phyloP scores from a whole-genome alignment of 2,888 invertebrate genomes.

The Papilio gigon region DNA sequence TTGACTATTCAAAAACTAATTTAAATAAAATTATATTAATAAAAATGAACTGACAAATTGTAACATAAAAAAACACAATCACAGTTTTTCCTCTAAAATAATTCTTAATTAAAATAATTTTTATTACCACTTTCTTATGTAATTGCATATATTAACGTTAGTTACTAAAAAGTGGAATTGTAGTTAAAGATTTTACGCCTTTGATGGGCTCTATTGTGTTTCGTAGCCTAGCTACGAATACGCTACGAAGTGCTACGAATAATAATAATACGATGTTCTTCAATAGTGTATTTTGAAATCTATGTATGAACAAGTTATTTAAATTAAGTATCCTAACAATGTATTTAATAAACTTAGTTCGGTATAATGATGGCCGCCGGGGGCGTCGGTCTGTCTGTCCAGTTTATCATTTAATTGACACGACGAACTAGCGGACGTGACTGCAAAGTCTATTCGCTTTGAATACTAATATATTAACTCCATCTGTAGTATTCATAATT shows the following conservation, averaged over 20 bases:
- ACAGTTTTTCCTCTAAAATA: no score
- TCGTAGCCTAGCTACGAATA: constrained; percentile 38
- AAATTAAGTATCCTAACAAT: constrained; percentile 24
- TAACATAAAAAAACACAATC: no score
- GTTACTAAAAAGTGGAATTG: no score
- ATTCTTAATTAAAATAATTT: no score
- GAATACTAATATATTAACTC: constrained; percentile 5
- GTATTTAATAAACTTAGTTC: constrained; percentile 11
- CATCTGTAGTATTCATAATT: background rate
- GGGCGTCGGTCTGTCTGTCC: constrained; percentile 20
- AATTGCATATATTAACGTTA: no score
- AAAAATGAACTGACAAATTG: no score
- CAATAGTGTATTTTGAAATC: background rate
- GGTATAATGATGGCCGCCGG: constrained; percentile 36
- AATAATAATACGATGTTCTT: no score
- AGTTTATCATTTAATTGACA: constrained; percentile 35
- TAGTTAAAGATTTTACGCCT: background rate
- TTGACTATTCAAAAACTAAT: no score
- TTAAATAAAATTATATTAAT: no score
- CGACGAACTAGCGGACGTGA: constrained; percentile 32
- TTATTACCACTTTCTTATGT: no score
- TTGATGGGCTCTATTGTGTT: no score
- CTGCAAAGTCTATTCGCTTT: constrained; percentile 23
- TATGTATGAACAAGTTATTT: constrained; percentile 10
- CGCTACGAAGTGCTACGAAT: constrained; percentile 25